Evolutionary conservation across 1,140 invertebrate genomes (phyloP).

Genomic region (Cepaea nemoralis): DNA sequence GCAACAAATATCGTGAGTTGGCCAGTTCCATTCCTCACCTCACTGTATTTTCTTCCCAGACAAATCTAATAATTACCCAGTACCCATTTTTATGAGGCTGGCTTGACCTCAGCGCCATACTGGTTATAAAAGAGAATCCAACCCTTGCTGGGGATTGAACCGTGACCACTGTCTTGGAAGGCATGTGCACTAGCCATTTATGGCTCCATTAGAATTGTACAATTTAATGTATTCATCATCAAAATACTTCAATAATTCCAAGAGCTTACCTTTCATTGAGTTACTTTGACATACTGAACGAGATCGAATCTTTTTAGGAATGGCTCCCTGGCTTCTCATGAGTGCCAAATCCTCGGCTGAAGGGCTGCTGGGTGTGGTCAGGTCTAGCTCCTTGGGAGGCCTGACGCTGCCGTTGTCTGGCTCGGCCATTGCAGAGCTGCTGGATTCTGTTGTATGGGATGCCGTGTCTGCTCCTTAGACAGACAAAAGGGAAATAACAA

Average conservation of each 20-base stretch:
- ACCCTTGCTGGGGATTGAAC: no score
- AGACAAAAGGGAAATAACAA: not conserved
- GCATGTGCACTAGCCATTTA: no score
- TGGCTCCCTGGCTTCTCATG: slow-evolving; percentile 64
- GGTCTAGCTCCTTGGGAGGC: slow-evolving; percentile 36
- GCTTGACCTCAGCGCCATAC: no score
- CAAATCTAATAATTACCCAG: no score
- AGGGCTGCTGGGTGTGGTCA: slow-evolving; percentile 48
- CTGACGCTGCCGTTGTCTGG: slow-evolving; percentile 31
- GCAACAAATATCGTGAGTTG: no score
- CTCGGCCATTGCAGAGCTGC: slow-evolving; percentile 32
- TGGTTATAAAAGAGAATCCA: no score
- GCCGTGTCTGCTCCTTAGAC: slow-evolving; percentile 24
- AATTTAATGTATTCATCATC: not conserved
- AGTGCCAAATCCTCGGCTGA: slow-evolving; percentile 60
- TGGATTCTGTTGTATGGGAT: slow-evolving; percentile 28
- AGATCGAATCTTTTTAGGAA: slow-evolving; percentile 56
- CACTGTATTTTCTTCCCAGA: no score
- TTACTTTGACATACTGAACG: slow-evolving; percentile 21
- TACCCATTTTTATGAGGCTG: no score
- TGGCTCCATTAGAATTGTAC: no score
- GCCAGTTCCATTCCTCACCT: no score
- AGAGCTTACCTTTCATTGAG: slow-evolving; percentile 17
- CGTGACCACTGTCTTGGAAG: no score
- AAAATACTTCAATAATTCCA: not conserved